Percentiles rank a stretch among this genome's conserved stretches.
Conservation (phyloP, 1,140 invertebrate species). For the Pseudobourletiella spinata region DNA sequence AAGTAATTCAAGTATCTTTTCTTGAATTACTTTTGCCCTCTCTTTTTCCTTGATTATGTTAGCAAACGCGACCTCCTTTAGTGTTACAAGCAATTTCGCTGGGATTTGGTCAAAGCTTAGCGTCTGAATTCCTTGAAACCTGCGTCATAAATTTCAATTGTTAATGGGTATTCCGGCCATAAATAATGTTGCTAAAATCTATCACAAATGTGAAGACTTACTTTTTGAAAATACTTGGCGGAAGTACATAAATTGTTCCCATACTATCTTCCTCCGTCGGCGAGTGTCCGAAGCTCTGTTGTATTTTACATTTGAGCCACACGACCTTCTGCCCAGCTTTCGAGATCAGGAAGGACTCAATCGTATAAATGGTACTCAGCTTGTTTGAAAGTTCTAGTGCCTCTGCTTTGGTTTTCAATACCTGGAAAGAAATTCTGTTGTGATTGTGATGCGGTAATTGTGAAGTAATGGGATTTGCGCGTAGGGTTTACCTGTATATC, state of each 20-base stretch:
- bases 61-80: neutral
- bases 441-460: neutral
- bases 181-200: neutral
- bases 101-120: neutral
- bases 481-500: neutral
- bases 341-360: neutral
- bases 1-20: too few species aligned
- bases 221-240: neutral
- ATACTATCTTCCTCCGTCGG: neutral
- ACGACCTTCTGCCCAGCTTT: neutral
- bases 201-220: neutral
- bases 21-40: too few species aligned
- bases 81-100: neutral
- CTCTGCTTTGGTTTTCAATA: neutral
- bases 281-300: neutral
- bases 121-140: neutral
- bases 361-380: neutral
- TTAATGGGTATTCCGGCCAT: neutral
- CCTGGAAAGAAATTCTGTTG: neutral
- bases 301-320: neutral
- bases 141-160: neutral
- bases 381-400: neutral
- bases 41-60: neutral
- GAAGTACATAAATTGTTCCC: neutral
- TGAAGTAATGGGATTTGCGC: neutral